Conservation (phyloP, 2,797 vertebrate species). For the Anableps anableps region DNA sequence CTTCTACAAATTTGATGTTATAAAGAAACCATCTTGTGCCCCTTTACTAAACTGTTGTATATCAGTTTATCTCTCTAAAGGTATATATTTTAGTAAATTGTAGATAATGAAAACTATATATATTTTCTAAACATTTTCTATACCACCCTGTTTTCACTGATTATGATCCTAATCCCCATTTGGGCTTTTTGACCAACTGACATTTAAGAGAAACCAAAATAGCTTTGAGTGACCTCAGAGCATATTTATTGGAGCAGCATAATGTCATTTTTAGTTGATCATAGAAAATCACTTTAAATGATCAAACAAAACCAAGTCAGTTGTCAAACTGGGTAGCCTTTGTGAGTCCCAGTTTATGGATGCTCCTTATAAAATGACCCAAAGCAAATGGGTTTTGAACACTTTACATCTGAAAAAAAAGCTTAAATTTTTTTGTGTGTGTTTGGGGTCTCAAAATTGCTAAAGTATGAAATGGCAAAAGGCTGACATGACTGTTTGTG, state of each 20-base stretch:
- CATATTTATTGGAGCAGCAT: neutral
- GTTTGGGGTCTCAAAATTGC: neutral
- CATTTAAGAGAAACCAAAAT: neutral
- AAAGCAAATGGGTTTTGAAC: neutral
- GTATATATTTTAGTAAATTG: neutral
- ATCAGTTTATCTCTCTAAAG: neutral
- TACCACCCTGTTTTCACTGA: neutral
- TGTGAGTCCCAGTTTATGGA: neutral
- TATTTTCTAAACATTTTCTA: neutral
- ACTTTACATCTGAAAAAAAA: neutral
- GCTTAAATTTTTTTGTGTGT: neutral
- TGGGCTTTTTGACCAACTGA: neutral
- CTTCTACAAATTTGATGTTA: neutral
- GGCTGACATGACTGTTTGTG: neutral
- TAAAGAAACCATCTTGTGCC: neutral
- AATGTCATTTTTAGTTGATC: neutral
- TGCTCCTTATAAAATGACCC: neutral
- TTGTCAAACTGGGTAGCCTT: neutral
- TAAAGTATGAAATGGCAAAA: neutral
- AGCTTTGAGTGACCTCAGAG: neutral
- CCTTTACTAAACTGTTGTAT: neutral
- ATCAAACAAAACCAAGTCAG: neutral
- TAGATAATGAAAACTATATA: neutral
- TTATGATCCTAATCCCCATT: neutral
- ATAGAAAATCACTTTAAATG: neutral